phyloP scores from a whole-genome alignment of 2,888 invertebrate species.

The Drosophila limbata region DNA sequence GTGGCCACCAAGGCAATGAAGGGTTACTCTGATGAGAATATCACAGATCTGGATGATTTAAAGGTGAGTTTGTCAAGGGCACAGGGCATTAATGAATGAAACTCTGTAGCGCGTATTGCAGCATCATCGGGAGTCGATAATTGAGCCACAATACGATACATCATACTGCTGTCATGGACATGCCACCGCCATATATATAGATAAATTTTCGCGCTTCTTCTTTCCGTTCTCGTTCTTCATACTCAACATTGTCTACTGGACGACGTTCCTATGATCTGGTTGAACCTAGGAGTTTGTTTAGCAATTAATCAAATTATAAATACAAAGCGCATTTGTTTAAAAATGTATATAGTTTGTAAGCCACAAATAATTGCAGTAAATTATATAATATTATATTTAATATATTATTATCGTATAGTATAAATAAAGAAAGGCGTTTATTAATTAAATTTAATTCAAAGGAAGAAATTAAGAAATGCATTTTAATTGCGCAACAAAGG shows the following conservation, averaged over 20 bases:
- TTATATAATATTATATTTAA: constrained; percentile 38
- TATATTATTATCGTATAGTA: constrained; percentile 52
- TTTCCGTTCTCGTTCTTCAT: constrained; percentile 96
- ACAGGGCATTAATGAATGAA: constrained; percentile 7
- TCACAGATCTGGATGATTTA: constrained; percentile 91
- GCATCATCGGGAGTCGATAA: constrained; percentile 88
- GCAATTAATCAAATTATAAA: constrained; percentile 40
- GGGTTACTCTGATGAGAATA: constrained; percentile 94
- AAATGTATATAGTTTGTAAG: constrained; percentile 78
- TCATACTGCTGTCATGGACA: constrained; percentile 90
- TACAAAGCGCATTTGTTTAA: constrained; percentile 81
- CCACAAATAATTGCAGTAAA: constrained; percentile 67
- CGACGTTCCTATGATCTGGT: constrained; percentile 89
- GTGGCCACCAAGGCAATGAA: constrained; percentile 95
- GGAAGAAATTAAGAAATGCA: constrained; percentile 77
- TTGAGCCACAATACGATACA: constrained; percentile 92
- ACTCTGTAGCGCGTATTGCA: constrained; percentile 32
- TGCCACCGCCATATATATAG: constrained; percentile 93
- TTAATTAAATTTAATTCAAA: constrained; percentile 70
- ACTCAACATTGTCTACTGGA: constrained; percentile 96
- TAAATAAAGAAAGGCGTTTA: constrained; percentile 76
- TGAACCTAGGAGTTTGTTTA: constrained; percentile 4
- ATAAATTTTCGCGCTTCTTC: constrained; percentile 94
- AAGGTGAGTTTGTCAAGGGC: constrained; percentile 86
- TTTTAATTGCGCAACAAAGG: constrained; percentile 80